Evolutionary conservation across 1,140 invertebrate species (phyloP), one percentile per base, ranked within the genome.

Genomic region (Orius insidiosus): DNA sequence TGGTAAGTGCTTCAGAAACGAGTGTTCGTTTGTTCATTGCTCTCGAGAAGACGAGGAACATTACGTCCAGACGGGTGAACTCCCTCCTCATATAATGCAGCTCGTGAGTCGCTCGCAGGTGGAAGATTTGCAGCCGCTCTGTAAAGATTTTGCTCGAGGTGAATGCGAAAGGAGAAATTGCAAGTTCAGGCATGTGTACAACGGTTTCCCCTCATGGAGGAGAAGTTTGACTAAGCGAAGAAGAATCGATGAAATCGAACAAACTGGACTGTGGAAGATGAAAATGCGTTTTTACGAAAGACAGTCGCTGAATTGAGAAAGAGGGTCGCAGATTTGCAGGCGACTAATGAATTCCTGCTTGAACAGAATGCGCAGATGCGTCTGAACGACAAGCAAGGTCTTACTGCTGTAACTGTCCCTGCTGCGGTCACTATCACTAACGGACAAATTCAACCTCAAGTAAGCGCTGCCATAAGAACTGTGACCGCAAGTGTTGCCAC

Each of bases 291-390:
- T 48, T 59, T 85, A 32, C 67, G 76, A 52, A 72, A 77, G 50
- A 76, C 78, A 59, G 71, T 85, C 43, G 76, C 80, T 35, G 78
- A 82, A 53, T 59, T 85, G 39, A 80, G 80, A 58, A 78, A 78
- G 54, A 72, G 75, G 58, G 71, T 73, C 48, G 54, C 52, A 32
- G 52, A 54, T 50, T 38, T 84, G 38, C 76, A 75, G n/a, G 78
- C 80, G 5, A 80, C 81, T 2, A 85, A 85, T 60, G 80, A 85
- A 58, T 83, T 84, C 59, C 65, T 86, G 0, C 57, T 85, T 39
- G 79, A 83, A 53, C 81, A 86, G 63, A 86, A 85, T 60, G 80
- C 80, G 7, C 74, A 80, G 39, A 62, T 84, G 45, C 66, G 81
- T 39, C 68, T 82, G 48, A 70, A 71, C 19, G 75, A 73, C 49